Evolutionary conservation across 2,888 invertebrate genomes (phyloP).

Genomic region (Neocrepidodera transversa): DNA sequence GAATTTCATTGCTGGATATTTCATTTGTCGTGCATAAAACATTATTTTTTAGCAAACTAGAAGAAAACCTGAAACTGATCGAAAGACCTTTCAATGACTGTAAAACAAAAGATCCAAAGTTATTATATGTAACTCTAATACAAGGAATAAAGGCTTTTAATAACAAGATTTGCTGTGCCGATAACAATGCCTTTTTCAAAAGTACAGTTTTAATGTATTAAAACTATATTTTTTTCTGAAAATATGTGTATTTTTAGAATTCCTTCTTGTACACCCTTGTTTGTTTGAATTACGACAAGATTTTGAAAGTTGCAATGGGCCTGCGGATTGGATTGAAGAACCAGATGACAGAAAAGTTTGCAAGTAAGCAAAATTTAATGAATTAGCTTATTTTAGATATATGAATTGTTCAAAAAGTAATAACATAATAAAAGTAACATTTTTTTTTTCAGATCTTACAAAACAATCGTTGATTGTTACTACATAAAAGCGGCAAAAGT

Average conservation of each 20-base stretch:
- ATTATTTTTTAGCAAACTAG: conserved; percentile 50
- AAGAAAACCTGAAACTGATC: conserved; percentile 56
- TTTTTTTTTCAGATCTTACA: conserved; percentile 57
- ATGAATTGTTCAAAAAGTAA: neutral
- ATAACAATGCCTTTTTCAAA: conserved; percentile 21
- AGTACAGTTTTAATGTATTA: conserved; percentile 14
- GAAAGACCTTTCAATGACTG: conserved; percentile 58
- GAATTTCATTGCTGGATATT: too few relatives aligned
- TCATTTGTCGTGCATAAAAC: too few relatives aligned
- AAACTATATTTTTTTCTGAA: too few relatives aligned
- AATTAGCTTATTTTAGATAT: neutral
- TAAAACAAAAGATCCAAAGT: conserved; percentile 53
- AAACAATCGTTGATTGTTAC: conserved; percentile 63
- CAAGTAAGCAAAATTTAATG: conserved; percentile 57
- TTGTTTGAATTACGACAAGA: conserved; percentile 61
- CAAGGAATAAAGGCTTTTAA: conserved; percentile 60
- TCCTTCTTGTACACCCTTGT: conserved; percentile 31
- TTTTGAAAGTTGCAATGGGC: conserved; percentile 63
- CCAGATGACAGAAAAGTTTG: conserved; percentile 59
- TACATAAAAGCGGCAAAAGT: conserved; percentile 62
- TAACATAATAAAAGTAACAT: conserved; percentile 1
- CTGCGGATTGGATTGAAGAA: conserved; percentile 65
- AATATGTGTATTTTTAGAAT: too few relatives aligned
- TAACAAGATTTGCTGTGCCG: conserved; percentile 53
- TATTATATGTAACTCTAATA: conserved; percentile 62